Conservation (phyloP, 2,888 invertebrate species). For the Mechanitis messenoides region DNA sequence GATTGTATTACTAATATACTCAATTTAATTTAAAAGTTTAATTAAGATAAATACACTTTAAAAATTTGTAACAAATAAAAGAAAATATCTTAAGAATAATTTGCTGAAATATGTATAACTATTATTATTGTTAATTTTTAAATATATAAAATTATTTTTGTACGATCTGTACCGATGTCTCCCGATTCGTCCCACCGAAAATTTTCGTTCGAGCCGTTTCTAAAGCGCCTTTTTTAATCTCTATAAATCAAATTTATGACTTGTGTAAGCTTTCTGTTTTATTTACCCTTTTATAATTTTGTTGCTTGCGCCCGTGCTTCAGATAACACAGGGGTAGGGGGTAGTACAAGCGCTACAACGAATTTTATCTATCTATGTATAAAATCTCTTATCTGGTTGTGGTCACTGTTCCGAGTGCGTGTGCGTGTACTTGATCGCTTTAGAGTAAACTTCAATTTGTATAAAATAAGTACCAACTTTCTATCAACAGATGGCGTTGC, state of each 20-base stretch:
- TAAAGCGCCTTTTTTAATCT: slow-evolving; percentile 77
- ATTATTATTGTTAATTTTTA: no score
- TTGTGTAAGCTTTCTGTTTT: slow-evolving; percentile 77
- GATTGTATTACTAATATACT: neutral
- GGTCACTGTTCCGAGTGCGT: neutral
- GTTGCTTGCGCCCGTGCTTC: slow-evolving; percentile 49
- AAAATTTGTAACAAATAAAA: no score
- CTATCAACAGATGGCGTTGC: no score
- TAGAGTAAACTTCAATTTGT: no score
- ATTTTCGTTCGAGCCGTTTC: slow-evolving; percentile 75
- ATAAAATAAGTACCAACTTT: no score
- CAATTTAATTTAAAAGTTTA: no score
- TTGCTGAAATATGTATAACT: no score
- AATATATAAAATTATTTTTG: slow-evolving; percentile 5
- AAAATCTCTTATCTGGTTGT: neutral
- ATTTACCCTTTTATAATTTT: slow-evolving; percentile 77
- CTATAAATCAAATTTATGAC: slow-evolving; percentile 78
- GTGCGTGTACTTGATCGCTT: no score
- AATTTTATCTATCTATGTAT: neutral
- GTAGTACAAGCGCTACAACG: slow-evolving; percentile 21
- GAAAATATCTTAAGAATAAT: neutral
- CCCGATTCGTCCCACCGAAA: slow-evolving; percentile 75
- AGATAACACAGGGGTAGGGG: slow-evolving; percentile 34
- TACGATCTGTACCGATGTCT: slow-evolving; percentile 59
- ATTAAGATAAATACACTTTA: no score